Conservation (phyloP, 2,797 vertebrate species). For the Emys orbicularis region DNA sequence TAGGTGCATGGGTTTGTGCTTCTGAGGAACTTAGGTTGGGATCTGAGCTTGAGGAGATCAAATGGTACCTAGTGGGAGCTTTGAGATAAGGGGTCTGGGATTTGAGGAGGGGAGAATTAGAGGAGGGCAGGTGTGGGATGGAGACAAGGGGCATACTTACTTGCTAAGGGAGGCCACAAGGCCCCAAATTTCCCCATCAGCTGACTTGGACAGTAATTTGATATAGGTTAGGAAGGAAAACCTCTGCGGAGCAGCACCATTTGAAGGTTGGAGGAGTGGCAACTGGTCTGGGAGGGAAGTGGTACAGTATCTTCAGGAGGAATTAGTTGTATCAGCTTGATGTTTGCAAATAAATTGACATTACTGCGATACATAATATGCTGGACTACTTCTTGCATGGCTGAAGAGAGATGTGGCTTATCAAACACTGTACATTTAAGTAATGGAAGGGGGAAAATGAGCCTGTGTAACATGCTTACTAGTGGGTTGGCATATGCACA, state of each 20-base stretch:
- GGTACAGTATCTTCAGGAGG: not conserved
- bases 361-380: not conserved
- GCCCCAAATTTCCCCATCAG: not conserved
- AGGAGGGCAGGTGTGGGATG: not conserved
- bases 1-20: no score
- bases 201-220: not conserved
- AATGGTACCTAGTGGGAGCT: no score
- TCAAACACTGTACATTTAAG: not conserved
- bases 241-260: not conserved
- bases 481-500: not conserved
- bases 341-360: not conserved
- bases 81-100: no score
- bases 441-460: not conserved
- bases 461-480: not conserved
- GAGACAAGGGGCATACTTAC: not conserved
- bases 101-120: not conserved
- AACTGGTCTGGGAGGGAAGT: not conserved
- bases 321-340: not conserved
- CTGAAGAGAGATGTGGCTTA: not conserved
- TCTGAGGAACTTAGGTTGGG: not conserved
- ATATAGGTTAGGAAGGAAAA: no score
- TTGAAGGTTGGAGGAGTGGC: not conserved
- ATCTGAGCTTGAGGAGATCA: not conserved
- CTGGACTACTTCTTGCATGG: not conserved
- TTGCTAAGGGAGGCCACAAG: not conserved